phyloP scores from a whole-genome alignment of 2,113 vertebrate species.

The Heptranchias perlo region DNA sequence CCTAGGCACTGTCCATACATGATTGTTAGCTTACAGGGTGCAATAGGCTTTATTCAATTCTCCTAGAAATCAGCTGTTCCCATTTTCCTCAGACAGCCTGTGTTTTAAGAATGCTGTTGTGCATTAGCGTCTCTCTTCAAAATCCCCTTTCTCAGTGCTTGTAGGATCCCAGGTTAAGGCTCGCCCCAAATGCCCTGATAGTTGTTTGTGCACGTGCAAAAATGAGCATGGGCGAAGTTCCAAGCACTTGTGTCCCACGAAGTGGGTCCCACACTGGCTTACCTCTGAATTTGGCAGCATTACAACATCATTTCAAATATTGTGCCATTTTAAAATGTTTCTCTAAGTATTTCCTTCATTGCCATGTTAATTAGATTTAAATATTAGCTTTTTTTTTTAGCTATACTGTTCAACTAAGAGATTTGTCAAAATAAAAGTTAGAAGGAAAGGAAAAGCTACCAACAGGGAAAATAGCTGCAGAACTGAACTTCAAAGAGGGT shows the following conservation, averaged over 20 bases:
- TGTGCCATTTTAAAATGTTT: background rate
- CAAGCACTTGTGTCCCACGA: background rate
- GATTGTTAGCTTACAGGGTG: background rate
- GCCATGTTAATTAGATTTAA: background rate
- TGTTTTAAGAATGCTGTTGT: background rate
- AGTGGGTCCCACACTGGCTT: background rate
- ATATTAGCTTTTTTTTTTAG: background rate
- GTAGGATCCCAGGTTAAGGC: background rate
- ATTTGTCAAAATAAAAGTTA: background rate
- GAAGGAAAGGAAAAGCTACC: background rate
- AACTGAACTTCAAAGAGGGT: background rate
- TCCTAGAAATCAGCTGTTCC: background rate
- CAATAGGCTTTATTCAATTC: background rate
- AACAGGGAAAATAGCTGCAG: background rate
- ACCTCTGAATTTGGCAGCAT: background rate
- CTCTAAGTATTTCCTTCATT: background rate
- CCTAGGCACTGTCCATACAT: background rate
- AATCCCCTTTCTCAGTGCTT: background rate
- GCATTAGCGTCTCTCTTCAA: background rate
- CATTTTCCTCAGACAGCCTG: background rate
- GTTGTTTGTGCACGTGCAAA: background rate
- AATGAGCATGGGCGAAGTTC: background rate
- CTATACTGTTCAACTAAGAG: background rate
- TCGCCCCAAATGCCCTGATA: background rate
- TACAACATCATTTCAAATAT: background rate